Percentiles rank a stretch among this genome's conserved stretches.
phyloP scores from a whole-genome alignment of 2,797 vertebrate species.

The Spheniscus humboldti region DNA sequence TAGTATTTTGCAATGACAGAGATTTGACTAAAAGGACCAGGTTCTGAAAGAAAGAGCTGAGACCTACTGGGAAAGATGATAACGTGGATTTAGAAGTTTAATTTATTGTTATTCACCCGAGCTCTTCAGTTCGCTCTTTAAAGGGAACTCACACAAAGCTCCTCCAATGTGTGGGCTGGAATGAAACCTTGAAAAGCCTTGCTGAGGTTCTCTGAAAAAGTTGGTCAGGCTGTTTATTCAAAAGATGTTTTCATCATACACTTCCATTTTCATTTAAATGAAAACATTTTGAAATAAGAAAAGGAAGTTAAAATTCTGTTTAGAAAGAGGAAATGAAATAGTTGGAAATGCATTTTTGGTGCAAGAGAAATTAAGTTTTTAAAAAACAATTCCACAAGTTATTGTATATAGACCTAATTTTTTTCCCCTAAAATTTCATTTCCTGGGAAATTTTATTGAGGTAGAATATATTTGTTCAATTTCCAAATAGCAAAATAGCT shows the following conservation, averaged over 20 bases:
- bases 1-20: neutral
- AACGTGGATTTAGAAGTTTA: neutral
- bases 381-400: neutral
- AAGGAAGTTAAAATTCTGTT: neutral
- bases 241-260: neutral
- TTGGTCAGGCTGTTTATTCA: neutral
- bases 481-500: neutral
- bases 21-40: neutral
- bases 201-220: neutral
- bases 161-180: neutral
- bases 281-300: slow-evolving; percentile 8
- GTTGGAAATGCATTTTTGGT: neutral
- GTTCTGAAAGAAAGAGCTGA: neutral
- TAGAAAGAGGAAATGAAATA: neutral
- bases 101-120: neutral
- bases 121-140: neutral
- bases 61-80: neutral
- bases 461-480: neutral
- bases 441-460: neutral
- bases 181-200: slow-evolving; percentile 1
- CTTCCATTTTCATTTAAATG: slow-evolving; percentile 6
- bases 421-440: neutral
- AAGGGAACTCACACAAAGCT: neutral
- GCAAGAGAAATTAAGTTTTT: neutral
- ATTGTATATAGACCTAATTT: neutral